Conservation (phyloP, 2,113 vertebrate species). For the Calyptomena viridis region DNA sequence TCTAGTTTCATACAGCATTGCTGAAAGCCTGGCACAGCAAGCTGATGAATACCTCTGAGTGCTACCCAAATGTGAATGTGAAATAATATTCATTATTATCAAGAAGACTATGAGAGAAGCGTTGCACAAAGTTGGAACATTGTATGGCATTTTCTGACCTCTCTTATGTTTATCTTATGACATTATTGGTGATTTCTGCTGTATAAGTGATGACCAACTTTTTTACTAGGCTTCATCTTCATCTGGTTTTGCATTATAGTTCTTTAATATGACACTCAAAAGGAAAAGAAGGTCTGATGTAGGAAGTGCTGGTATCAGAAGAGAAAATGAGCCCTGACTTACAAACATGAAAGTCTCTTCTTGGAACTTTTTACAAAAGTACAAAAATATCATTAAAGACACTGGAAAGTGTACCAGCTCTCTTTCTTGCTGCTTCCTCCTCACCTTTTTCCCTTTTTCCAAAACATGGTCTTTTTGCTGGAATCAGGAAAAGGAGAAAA, state of each 20-base stretch:
- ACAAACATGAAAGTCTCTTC: background rate
- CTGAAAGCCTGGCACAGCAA: background rate
- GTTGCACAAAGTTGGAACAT: background rate
- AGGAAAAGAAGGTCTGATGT: background rate
- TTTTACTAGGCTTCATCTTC: background rate
- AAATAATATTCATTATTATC: background rate
- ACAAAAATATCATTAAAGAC: background rate
- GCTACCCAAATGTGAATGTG: background rate
- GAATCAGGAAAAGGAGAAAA: slow-evolving; percentile 97
- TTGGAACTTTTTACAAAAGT: background rate
- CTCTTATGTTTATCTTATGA: background rate
- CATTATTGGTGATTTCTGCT: background rate
- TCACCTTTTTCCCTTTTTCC: slow-evolving; percentile 75
- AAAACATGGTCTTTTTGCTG: slow-evolving; percentile 84
- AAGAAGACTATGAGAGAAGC: background rate
- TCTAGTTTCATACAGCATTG: background rate
- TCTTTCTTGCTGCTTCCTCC: background rate
- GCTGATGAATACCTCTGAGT: background rate
- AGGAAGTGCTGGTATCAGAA: background rate
- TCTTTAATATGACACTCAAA: background rate
- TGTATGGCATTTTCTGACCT: background rate
- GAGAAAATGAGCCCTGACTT: background rate
- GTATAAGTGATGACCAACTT: background rate
- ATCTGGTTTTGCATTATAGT: background rate
- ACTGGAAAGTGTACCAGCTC: background rate